These are phyloP conservation scores for Anarhynchus alexandrinus DNA, from an alignment of 2,113 vertebrate genomes.

Conservation along the genomic window DNA sequence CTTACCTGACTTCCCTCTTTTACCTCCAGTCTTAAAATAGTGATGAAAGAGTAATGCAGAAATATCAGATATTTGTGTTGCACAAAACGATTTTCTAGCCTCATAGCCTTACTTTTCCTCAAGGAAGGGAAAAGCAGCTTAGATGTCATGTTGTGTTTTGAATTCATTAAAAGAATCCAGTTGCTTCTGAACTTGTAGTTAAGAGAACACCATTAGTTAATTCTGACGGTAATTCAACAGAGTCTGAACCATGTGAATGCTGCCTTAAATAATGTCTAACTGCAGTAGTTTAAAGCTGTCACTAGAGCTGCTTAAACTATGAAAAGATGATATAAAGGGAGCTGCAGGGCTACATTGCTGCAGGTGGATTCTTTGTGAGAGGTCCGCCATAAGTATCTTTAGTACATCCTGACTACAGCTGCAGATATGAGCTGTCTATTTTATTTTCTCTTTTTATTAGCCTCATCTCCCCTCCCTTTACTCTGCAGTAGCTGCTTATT, in stretches of 20 bases:
- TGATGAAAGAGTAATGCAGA: not conserved
- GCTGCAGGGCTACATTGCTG: not conserved
- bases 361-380: not conserved
- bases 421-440: not conserved
- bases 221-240: not conserved
- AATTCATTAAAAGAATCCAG: not conserved
- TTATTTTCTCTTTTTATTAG: not conserved
- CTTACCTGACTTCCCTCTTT: not conserved
- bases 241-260: not conserved
- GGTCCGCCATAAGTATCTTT: not conserved
- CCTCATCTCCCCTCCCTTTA: not conserved
- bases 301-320: not conserved
- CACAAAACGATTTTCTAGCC: accelerated
- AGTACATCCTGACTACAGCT: not conserved
- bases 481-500: not conserved
- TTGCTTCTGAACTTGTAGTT: not conserved
- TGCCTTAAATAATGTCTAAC: not conserved
- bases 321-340: not conserved
- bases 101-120: not conserved
- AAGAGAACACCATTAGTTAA: not conserved
- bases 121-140: not conserved
- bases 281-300: not conserved
- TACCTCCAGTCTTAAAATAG: not conserved
- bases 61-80: not conserved
- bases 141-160: not conserved